Conservation (phyloP, 2,888 invertebrate genomes). For the Catocala fraxini region DNA sequence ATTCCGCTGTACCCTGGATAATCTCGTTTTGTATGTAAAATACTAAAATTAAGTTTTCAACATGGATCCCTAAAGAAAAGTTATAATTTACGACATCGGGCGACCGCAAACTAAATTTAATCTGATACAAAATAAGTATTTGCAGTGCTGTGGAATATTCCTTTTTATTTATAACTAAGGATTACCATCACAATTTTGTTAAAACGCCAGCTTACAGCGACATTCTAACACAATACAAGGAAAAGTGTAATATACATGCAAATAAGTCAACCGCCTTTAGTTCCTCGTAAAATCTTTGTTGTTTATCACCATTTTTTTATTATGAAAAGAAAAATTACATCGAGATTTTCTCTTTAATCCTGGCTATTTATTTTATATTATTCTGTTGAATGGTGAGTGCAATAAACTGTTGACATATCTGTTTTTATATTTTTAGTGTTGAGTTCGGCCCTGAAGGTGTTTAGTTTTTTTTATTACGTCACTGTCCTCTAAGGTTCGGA, state of each 20-base stretch:
- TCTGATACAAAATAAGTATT: too few species aligned
- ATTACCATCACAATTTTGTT: slow-evolving; percentile 4
- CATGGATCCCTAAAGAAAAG: too few species aligned
- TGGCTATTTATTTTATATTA: neutral
- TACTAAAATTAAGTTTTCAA: too few species aligned
- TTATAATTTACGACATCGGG: too few species aligned
- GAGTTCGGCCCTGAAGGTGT: slow-evolving; percentile 37
- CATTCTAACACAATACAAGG: slow-evolving; percentile 24
- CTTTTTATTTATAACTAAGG: neutral
- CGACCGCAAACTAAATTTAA: too few species aligned
- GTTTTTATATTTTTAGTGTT: neutral
- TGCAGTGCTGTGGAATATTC: too few species aligned
- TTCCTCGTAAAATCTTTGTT: slow-evolving; percentile 35
- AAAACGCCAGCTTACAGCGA: slow-evolving; percentile 15
- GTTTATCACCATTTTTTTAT: slow-evolving; percentile 22
- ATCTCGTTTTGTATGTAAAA: too few species aligned
- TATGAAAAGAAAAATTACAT: slow-evolving; percentile 23
- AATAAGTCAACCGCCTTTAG: slow-evolving; percentile 33
- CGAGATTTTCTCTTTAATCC: slow-evolving; percentile 12
- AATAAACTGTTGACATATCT: neutral
- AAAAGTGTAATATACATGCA: slow-evolving; percentile 40
- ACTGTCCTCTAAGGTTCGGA: slow-evolving; percentile 45
- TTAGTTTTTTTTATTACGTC: slow-evolving; percentile 41
- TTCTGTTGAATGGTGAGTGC: neutral
- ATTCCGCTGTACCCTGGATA: too few species aligned